These are phyloP conservation scores for Sternotherus odoratus DNA, from an alignment of 2,797 vertebrate genomes.

Conservation along the genomic window DNA sequence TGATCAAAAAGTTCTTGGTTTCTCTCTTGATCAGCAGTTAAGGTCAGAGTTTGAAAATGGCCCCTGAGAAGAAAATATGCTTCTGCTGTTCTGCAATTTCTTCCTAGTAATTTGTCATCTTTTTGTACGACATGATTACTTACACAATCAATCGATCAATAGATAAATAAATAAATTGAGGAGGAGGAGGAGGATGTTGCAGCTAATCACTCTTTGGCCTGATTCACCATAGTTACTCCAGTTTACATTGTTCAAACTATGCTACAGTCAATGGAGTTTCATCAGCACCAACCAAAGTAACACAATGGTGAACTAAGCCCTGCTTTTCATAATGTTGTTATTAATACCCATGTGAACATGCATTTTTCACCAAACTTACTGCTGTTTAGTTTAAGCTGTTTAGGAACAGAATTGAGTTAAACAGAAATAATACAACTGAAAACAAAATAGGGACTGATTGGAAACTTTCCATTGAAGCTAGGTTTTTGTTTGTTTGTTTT, in stretches of 20 bases:
- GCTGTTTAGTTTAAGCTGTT: slow-evolving; percentile 55
- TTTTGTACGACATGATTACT: neutral
- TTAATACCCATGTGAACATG: neutral
- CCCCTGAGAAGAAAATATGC: neutral
- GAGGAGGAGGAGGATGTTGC: neutral
- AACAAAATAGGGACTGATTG: slow-evolving; percentile 26
- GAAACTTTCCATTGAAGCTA: neutral
- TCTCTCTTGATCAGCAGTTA: too few relatives aligned
- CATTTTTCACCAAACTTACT: slow-evolving; percentile 63
- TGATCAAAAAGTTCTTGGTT: too few relatives aligned
- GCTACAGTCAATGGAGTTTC: neutral
- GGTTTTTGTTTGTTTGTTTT: neutral
- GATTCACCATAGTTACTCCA: neutral
- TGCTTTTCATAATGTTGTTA: neutral
- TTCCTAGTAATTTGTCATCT: neutral
- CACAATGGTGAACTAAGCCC: neutral
- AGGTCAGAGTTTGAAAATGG: too few relatives aligned
- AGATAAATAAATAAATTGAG: neutral
- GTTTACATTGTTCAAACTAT: neutral
- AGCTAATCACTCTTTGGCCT: neutral
- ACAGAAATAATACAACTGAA: slow-evolving; percentile 41
- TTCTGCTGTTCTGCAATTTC: neutral
- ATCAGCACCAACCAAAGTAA: neutral
- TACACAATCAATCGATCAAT: too few relatives aligned
- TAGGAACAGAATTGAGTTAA: slow-evolving; percentile 55